Percentiles rank a stretch among this genome's conserved stretches.
Conservation (phyloP, 2,888 invertebrate species). For the Agrenia bidenticulata region DNA sequence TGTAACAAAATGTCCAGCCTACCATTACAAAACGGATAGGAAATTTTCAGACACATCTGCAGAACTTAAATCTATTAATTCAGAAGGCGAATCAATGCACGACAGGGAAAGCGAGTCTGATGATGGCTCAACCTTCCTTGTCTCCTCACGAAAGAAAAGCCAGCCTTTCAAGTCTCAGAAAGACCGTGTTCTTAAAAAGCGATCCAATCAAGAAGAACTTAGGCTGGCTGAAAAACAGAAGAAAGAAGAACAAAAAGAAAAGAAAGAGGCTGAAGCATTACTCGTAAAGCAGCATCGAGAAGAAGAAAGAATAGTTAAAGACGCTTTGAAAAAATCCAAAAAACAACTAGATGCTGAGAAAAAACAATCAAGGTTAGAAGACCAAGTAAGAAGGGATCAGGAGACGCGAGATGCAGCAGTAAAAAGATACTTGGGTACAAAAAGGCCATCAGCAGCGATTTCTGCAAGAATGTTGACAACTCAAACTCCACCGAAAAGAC, state of each 20-base stretch:
- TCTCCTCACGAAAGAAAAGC: neutral
- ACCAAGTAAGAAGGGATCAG: constrained; percentile 18
- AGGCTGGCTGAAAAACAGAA: neutral
- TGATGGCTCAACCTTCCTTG: no score
- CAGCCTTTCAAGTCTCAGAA: neutral
- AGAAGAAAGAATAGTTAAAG: constrained; percentile 1
- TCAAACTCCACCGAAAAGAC: no score
- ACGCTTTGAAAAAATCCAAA: neutral
- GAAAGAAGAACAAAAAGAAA: neutral
- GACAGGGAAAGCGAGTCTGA: constrained; percentile 8
- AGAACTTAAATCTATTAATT: constrained; percentile 19
- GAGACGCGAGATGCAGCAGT: constrained; percentile 11
- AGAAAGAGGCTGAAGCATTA: neutral
- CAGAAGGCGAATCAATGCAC: constrained; percentile 22
- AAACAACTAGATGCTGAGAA: constrained; percentile 21
- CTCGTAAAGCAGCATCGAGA: neutral
- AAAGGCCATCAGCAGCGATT: neutral
- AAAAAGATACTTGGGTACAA: constrained; percentile 16
- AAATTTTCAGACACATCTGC: constrained; percentile 8
- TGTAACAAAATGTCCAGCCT: constrained; percentile 21
- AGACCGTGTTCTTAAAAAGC: neutral
- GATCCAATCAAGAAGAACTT: neutral
- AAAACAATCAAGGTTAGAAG: constrained; percentile 19
- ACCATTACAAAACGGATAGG: constrained; percentile 19
- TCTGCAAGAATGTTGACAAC: neutral